These are phyloP conservation scores for Craterocephalus amniculus DNA, from an alignment of 2,797 vertebrate species.

Conservation along the genomic window DNA sequence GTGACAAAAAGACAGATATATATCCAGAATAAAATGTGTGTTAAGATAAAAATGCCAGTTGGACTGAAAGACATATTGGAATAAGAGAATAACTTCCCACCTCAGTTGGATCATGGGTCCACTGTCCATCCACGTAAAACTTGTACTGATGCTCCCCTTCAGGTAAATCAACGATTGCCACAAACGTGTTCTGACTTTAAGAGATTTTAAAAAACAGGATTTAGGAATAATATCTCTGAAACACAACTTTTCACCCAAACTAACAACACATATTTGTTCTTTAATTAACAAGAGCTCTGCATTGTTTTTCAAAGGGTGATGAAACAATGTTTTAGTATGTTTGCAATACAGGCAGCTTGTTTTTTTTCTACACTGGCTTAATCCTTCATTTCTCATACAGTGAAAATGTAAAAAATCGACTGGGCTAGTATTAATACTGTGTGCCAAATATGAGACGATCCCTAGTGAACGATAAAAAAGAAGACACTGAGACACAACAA, in stretches of 20 bases:
- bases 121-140: conserved; percentile 97
- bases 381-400: not conserved
- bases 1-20: not conserved
- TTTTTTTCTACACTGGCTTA: not conserved
- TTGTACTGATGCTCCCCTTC: conserved; percentile 99
- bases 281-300: not conserved
- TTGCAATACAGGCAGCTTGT: not conserved
- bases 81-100: conserved; percentile 68
- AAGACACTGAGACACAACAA: too few relatives aligned
- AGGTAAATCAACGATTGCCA: conserved; percentile 95
- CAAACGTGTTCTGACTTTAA: conserved; percentile 96
- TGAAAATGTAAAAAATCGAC: not conserved
- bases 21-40: not conserved
- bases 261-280: not conserved
- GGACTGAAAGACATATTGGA: not conserved
- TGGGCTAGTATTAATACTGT: not conserved
- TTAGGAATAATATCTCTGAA: not conserved
- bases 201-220: not conserved
- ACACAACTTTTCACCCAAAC: not conserved
- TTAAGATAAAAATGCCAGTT: not conserved
- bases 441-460: not conserved
- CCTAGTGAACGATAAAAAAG: too few relatives aligned
- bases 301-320: not conserved
- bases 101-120: conserved; percentile 96
- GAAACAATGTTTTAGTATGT: not conserved